Evolutionary conservation across 2,113 vertebrate species (phyloP), one percentile per base, ranked within the genome.

Genomic region (Gymnorhina tibicen): DNA sequence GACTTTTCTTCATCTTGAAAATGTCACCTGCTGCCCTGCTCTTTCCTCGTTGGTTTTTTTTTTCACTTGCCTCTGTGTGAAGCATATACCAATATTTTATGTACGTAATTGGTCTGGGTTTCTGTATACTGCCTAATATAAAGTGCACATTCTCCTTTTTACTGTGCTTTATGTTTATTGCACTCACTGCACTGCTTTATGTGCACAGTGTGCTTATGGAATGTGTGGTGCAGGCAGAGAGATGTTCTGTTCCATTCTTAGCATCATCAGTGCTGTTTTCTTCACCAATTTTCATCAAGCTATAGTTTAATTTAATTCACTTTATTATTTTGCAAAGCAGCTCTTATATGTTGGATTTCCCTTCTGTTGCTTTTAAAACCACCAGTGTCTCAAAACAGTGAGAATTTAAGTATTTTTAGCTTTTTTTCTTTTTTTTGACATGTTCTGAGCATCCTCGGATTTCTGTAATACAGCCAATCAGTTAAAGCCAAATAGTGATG

Each of bases 91-190:
- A 93, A 77, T 93, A 90, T 87, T 90, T 82, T 96, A 93, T 72
- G 47, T 55, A 67, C 23, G 2, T 96, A 96, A 97, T 89, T 95
- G 95, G 83, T 87, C 9, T 88, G 42, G 50, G 79, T 89, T 96
- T 82, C 89, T 74, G 6, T 64, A 27, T 81, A 42, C 56, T 96
- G 67, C 95, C 96, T 97, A 87, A 93, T 95, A 85, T 23, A 92
- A 95, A 94, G 94, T 87, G 62, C 69, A 75, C 69, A 10, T 95
- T 97, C 97, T 95, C 87, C 92, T 91, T 95, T 96, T 91, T 92
- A 47, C 82, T 72, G 33, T 96, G 91, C 80, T 96, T 98, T 96
- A 97, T 95, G 94, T 97, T 98, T 97, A 97, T 97, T 97, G 56
- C 93, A 33, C 66, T 56, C 86, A 32, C 76, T 86, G 35, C 89